phyloP scores from a whole-genome alignment of 2,113 vertebrate species.

The Sylvietta virens region DNA sequence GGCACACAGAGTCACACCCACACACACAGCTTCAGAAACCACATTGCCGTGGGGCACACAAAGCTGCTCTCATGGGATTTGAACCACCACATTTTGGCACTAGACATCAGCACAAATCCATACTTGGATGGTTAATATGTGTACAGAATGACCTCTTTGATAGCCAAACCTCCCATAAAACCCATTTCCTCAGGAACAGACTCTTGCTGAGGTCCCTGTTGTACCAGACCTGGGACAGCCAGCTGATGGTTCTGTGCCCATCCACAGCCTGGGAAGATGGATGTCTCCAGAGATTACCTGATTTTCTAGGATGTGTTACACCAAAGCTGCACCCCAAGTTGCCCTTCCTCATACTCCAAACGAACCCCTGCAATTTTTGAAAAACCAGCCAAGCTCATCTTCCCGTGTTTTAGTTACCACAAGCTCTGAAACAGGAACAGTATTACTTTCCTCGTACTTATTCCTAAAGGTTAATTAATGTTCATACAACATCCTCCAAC shows the following conservation, averaged over 20 bases:
- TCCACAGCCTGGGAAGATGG: neutral
- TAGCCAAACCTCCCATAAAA: neutral
- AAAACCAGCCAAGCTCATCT: neutral
- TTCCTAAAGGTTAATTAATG: conserved; percentile 57
- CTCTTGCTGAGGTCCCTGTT: fast-evolving
- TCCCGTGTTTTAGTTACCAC: neutral
- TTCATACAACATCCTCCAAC: neutral
- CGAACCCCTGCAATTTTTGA: neutral
- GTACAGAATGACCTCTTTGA: neutral
- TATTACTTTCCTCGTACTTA: neutral
- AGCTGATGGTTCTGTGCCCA: neutral
- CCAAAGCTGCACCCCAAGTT: neutral
- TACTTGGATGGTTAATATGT: neutral
- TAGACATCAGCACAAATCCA: neutral
- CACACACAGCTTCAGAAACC: neutral
- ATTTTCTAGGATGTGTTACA: neutral
- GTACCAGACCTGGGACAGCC: neutral
- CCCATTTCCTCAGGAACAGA: fast-evolving
- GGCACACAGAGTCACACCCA: neutral
- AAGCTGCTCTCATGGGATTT: neutral
- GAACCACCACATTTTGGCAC: fast-evolving
- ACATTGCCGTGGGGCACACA: neutral
- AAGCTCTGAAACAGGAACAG: neutral
- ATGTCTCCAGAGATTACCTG: neutral
- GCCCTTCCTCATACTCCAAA: neutral